Conservation (phyloP, 2,113 vertebrate species). For the Pseudonaja textilis region DNA sequence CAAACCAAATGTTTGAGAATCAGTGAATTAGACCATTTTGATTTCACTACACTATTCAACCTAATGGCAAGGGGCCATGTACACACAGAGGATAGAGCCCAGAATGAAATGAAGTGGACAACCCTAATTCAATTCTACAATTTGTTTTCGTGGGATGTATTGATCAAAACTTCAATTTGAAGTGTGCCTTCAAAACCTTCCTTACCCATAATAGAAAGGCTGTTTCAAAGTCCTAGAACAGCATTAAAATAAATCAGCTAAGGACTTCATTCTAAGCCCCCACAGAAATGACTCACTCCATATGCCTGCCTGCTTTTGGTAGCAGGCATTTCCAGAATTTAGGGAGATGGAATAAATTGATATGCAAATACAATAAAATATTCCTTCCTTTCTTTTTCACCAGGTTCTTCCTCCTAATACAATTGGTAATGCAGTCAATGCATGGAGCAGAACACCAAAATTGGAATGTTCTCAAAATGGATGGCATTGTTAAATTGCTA, state of each 20-base stretch:
- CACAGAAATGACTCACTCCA: neutral
- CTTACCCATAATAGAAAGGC: neutral
- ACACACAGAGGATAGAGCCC: neutral
- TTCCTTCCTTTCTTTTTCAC: neutral
- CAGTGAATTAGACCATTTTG: neutral
- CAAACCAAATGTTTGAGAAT: neutral
- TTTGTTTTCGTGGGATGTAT: neutral
- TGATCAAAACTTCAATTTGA: neutral
- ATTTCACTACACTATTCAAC: neutral
- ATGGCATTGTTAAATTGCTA: neutral
- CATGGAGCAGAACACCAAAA: neutral
- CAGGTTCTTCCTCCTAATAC: neutral
- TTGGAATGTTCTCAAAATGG: neutral
- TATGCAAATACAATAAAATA: neutral
- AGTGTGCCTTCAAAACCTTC: neutral
- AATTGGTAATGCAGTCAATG: neutral
- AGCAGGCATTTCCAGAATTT: neutral
- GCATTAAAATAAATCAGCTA: neutral
- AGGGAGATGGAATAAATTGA: neutral
- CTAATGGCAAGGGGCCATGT: neutral
- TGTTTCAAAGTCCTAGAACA: neutral
- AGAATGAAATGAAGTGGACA: neutral
- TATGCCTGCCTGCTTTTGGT: neutral
- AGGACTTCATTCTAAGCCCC: neutral
- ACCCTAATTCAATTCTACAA: neutral